Evolutionary conservation across 1,140 invertebrate genomes (phyloP), one percentile per base, ranked within the genome.

Genomic region (Pinna nobilis): DNA sequence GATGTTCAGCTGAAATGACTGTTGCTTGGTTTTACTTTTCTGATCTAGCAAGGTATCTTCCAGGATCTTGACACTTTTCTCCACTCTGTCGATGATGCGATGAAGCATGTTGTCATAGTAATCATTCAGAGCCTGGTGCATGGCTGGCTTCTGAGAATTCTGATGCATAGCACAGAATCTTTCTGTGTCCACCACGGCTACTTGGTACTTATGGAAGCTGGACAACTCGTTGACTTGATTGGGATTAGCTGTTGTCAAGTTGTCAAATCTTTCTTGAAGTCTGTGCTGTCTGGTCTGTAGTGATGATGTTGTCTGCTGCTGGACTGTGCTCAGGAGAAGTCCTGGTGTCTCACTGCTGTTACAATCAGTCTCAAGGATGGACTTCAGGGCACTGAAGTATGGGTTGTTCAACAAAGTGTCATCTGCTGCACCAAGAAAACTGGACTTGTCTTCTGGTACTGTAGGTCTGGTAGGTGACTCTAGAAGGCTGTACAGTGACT

Each of bases 21-120:
- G 18, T 33, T 60, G 57, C n/a, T 9, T 60, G 30, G 30, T 15
- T n/a, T 7, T 33, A 28, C 35, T 28, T 18, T 28, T 13, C 23
- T 15, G 35, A 3, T 66, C 13, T 2, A 15, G 18, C 7, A 23
- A 15, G 20, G 63, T 73, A 9, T 71, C 53, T 67, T 82, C 80
- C 11, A 82, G 60, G 13, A 76, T 44, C 64, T 61, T n/a, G 2
- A 82, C 47, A 41, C 80, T 82, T 35, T 41, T 67, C 65, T 82
- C 76, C 7, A 82, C 80, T 20, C 78, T 51, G 64, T 82, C 76
- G 65, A 82, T 78, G 4, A 80, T 74, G n/a, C 65, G 63, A 25
- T 79, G 74, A 53, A 77, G 69, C 49, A 76, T 63, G 35, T 71
- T 65, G 61, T 81, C 77, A 60, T 77, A 81, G 72, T 77, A 74